These are phyloP conservation scores for Hetaerina americana DNA, from an alignment of 1,140 invertebrate species.

Conservation along the genomic window DNA sequence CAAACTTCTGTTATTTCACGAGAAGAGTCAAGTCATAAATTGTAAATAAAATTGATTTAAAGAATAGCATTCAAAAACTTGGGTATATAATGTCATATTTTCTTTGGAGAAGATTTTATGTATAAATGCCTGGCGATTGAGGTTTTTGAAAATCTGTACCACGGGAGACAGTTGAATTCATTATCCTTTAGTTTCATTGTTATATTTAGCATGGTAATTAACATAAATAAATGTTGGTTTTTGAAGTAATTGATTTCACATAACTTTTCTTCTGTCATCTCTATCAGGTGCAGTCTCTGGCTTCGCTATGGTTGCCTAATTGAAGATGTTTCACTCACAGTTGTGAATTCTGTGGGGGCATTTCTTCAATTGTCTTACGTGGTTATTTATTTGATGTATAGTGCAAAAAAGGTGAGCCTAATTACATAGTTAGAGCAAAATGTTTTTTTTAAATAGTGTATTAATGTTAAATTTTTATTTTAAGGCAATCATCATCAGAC, in stretches of 20 bases:
- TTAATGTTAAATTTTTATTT: slow-evolving; percentile 3
- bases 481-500: slow-evolving; percentile 28
- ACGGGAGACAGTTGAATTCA: slow-evolving; percentile 6
- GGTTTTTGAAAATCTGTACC: slow-evolving; percentile 2
- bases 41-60: no score
- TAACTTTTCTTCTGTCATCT: slow-evolving; percentile 6
- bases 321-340: slow-evolving; percentile 45
- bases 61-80: no score
- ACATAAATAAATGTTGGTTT: not conserved
- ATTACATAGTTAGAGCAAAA: not conserved
- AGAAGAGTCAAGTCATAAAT: no score
- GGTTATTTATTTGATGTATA: slow-evolving; percentile 45
- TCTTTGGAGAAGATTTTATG: slow-evolving; percentile 8
- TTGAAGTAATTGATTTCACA: not conserved
- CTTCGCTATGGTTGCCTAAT: slow-evolving; percentile 52
- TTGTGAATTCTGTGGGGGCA: slow-evolving; percentile 55
- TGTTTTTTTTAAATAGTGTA: not conserved
- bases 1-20: no score
- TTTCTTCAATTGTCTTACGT: slow-evolving; percentile 48
- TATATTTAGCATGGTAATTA: not conserved
- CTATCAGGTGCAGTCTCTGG: slow-evolving; percentile 48
- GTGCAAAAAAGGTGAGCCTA: slow-evolving; percentile 39
- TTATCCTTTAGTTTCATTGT: not conserved
- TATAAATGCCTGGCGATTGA: not conserved
- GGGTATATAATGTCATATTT: no score